phyloP scores from a whole-genome alignment of 2,888 invertebrate species.

The Chrysolina oricalcia region DNA sequence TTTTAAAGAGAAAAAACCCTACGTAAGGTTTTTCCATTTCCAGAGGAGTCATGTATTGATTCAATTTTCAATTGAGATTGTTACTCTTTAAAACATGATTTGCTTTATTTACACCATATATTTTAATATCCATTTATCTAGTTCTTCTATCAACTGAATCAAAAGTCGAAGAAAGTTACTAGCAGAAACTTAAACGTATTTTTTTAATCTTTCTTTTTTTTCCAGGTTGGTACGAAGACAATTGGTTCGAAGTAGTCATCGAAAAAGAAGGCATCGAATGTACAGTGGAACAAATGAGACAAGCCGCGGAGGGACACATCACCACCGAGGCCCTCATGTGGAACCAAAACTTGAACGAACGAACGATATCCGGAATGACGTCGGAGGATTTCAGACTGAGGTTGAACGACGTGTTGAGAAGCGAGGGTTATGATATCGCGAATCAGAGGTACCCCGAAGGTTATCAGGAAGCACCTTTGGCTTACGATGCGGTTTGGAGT shows the following conservation, averaged over 20 bases:
- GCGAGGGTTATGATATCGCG: constrained; percentile 89
- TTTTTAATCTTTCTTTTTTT: constrained; percentile 27
- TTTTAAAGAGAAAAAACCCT: too few species aligned
- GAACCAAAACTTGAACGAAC: constrained; percentile 93
- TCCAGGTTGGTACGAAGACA: constrained; percentile 97
- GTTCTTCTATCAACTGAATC: too few species aligned
- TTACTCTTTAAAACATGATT: too few species aligned
- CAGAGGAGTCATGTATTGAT: too few species aligned
- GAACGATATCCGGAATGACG: constrained; percentile 96
- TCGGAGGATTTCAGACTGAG: constrained; percentile 91
- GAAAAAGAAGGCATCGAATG: constrained; percentile 93
- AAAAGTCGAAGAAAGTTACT: too few species aligned
- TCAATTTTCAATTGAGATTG: too few species aligned
- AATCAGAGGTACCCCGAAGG: constrained; percentile 92
- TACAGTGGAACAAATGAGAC: constrained; percentile 92
- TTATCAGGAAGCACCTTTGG: constrained; percentile 97
- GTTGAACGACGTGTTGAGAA: constrained; percentile 86
- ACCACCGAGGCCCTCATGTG: constrained; percentile 99
- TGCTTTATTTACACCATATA: too few species aligned
- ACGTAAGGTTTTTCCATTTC: too few species aligned
- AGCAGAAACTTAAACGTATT: too few species aligned
- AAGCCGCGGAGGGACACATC: constrained; percentile 96
- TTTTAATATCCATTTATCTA: too few species aligned
- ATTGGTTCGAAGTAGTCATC: constrained; percentile 95
- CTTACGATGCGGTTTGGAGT: constrained; percentile 99